These are phyloP conservation scores for Criorhina ranunculi DNA, from an alignment of 2,888 invertebrate species.

Conservation along the genomic window DNA sequence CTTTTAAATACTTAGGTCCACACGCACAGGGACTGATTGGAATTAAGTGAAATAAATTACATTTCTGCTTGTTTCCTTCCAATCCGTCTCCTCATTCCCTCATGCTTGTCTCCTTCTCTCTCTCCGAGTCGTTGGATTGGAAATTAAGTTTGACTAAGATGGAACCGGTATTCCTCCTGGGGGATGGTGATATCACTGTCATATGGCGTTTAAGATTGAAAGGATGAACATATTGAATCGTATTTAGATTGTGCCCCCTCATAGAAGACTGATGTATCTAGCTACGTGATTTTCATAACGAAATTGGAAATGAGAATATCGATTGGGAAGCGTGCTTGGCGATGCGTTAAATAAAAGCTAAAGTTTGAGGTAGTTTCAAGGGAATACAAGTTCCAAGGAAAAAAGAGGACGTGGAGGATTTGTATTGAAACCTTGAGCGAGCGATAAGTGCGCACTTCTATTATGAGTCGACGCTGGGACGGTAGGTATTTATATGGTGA, in stretches of 20 bases:
- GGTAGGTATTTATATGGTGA: no score
- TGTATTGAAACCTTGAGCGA: no score
- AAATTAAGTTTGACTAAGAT: slow-evolving; percentile 33
- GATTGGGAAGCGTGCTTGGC: slow-evolving; percentile 12
- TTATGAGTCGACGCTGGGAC: no score
- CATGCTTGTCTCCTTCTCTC: slow-evolving; percentile 1
- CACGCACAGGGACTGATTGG: slow-evolving; percentile 49
- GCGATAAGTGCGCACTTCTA: no score
- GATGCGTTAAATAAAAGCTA: slow-evolving; percentile 42
- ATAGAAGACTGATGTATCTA: slow-evolving; percentile 34
- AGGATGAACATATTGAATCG: slow-evolving; percentile 60
- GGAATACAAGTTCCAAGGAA: not conserved
- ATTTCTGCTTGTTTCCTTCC: slow-evolving; percentile 25
- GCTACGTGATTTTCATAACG: slow-evolving; percentile 66
- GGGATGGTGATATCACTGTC: slow-evolving; percentile 44
- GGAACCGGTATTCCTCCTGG: slow-evolving; percentile 19
- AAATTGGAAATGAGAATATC: slow-evolving; percentile 1
- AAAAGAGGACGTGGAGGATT: no score
- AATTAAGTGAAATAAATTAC: slow-evolving; percentile 69
- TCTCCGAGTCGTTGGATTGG: not conserved
- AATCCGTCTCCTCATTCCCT: slow-evolving; percentile 3
- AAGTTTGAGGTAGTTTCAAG: slow-evolving; percentile 27
- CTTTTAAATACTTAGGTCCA: slow-evolving; percentile 59
- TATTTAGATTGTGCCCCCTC: slow-evolving; percentile 61
- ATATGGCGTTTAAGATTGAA: slow-evolving; percentile 53